Percentiles rank a stretch among this genome's conserved stretches.
These are phyloP conservation scores for Sitta europaea DNA, from an alignment of 2,113 vertebrate genomes.

Conservation along the genomic window DNA sequence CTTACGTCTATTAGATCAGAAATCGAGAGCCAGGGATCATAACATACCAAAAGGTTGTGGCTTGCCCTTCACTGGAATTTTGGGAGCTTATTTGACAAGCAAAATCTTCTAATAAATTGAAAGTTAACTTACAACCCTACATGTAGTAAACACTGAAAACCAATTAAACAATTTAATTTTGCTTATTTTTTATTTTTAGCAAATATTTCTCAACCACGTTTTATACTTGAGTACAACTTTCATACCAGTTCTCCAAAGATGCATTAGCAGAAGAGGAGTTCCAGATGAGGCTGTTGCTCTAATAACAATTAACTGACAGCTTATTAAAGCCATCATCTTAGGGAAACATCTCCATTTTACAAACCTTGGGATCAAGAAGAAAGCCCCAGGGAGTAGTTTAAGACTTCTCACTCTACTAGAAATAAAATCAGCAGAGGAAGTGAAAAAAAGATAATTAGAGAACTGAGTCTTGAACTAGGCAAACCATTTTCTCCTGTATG, in stretches of 20 bases:
- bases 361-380: background rate
- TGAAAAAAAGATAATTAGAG: constrained; percentile 17
- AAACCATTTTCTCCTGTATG: background rate
- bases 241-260: background rate
- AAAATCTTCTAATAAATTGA: background rate
- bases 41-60: background rate
- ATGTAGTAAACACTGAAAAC: background rate
- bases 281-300: background rate
- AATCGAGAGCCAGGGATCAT: background rate
- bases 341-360: background rate
- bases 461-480: background rate
- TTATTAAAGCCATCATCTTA: background rate
- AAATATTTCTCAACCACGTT: background rate
- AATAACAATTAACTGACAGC: background rate
- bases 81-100: background rate
- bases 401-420: background rate
- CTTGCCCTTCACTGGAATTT: background rate
- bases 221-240: background rate
- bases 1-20: background rate
- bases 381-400: background rate
- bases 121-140: background rate
- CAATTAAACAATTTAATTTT: background rate
- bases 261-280: background rate
- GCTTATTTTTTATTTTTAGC: background rate
- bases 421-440: background rate